These are phyloP conservation scores for Bujurquina vittata DNA, from an alignment of 2,113 vertebrate species.

Conservation along the genomic window DNA sequence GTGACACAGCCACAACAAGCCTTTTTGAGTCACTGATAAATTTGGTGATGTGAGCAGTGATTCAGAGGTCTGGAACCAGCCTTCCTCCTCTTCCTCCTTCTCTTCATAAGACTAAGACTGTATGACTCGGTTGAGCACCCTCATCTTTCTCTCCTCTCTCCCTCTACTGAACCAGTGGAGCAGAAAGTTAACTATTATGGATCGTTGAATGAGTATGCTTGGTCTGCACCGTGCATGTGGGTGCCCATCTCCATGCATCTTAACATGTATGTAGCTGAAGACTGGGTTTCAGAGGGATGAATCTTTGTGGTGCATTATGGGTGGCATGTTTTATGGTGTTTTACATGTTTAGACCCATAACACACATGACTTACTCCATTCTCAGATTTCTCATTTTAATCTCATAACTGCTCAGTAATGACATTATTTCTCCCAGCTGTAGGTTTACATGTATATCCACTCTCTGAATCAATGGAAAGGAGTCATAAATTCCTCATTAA, in stretches of 20 bases:
- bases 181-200: constrained; percentile 66
- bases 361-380: background rate
- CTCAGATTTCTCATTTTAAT: constrained; percentile 18
- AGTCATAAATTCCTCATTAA: background rate
- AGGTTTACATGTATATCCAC: background rate
- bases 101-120: background rate
- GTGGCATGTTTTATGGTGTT: constrained; percentile 14
- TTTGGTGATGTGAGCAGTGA: constrained; percentile 31
- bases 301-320: background rate
- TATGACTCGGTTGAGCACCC: constrained; percentile 44
- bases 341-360: background rate
- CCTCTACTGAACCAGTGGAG: constrained; percentile 58
- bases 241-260: background rate
- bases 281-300: background rate
- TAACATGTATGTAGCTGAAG: constrained; percentile 8
- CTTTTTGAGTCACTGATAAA: constrained; percentile 35
- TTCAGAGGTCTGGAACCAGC: constrained; percentile 42
- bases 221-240: constrained; percentile 5
- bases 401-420: background rate
- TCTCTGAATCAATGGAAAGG: background rate
- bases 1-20: background rate
- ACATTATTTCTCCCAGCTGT: background rate
- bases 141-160: constrained; percentile 50
- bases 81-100: background rate
- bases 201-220: constrained; percentile 48